Percentiles rank a stretch among this genome's conserved stretches.
Conservation (phyloP, 2,113 vertebrate genomes). For the Paratilapia polleni region DNA sequence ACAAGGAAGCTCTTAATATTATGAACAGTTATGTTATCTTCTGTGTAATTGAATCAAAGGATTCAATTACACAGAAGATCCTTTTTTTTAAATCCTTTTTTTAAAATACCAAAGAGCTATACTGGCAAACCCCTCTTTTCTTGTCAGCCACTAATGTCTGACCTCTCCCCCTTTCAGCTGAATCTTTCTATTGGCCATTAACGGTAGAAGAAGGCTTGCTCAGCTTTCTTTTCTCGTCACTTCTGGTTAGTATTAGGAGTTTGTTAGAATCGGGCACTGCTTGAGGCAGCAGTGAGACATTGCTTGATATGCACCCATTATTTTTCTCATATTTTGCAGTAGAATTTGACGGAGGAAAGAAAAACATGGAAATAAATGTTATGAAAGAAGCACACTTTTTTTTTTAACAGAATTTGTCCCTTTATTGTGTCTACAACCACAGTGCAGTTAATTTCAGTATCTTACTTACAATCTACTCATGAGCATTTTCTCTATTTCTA, state of each 20-base stretch:
- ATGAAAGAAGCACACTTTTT: background rate
- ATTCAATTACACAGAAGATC: too few species aligned
- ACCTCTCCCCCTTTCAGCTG: slow-evolving; percentile 49
- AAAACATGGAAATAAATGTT: background rate
- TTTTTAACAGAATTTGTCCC: background rate
- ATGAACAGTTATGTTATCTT: background rate
- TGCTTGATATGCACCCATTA: slow-evolving; percentile 58
- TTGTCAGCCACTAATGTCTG: slow-evolving; percentile 39
- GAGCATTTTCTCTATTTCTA: background rate
- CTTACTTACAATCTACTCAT: background rate
- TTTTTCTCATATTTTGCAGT: slow-evolving; percentile 46
- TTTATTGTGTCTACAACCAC: background rate
- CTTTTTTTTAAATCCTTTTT: background rate
- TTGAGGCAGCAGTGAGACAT: slow-evolving; percentile 66
- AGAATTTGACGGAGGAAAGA: slow-evolving; percentile 14
- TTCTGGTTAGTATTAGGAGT: slow-evolving; percentile 67
- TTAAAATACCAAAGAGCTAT: background rate
- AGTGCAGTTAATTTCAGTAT: background rate
- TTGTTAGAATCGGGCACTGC: slow-evolving; percentile 61
- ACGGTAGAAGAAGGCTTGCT: slow-evolving; percentile 32
- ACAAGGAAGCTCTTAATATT: background rate
- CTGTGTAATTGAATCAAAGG: too few species aligned
- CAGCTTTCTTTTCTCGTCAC: slow-evolving; percentile 61
- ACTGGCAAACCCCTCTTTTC: background rate
- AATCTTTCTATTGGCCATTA: slow-evolving; percentile 28